Base-by-base conservation (phyloP, 2,797 vertebrate genomes). In the Notoglanidium macrostoma region DNA sequence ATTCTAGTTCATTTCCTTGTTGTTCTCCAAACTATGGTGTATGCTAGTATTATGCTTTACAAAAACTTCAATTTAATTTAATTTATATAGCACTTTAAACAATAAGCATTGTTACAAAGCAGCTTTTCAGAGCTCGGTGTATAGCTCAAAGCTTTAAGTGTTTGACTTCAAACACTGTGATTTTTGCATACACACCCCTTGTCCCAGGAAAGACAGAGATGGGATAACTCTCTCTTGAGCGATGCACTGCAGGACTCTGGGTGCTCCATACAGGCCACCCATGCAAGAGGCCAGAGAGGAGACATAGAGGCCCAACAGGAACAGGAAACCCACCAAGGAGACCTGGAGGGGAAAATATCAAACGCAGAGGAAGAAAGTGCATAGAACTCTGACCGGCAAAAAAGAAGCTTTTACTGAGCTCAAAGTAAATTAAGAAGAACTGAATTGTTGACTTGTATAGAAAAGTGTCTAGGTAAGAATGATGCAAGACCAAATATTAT, bases 271-370 rank as follows among this genome's bases (percentile, higher is more conserved):
- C 77, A 99, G 95, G 87, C 98, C 97, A 49, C 98, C 98, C 98
- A 99, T 99, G 91, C 98, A 99, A 93, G 98, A 99, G 88, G 98
- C 98, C 93, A 99, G 94, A 44, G 98, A 99, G 0, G 98, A 99
- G 95, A 99, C 96, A 94, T 99, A 99, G 84, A 99, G 95, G 83
- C 98, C 98, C 87, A 99, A 92, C 86, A 99, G 96, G 95, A 99
- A 99, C 90, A 99, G 96, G 95, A 99, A 97, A 89, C 98, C 98
- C 92, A 99, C 97, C 93, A 99, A 96, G 92, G 98, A 99, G 90
- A 99, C 98, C 98, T 99, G 91, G 83, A 15, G 10, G 77, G 93
- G 85, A 92, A 92, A 94, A 95, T 95, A 85, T 95, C 93, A 95
- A 94, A 95, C 91, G 95, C 90, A 96, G 88, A 92, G 93, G 94